These are phyloP conservation scores for Fragum fragum DNA, from an alignment of 2,888 invertebrate species.

Conservation along the genomic window DNA sequence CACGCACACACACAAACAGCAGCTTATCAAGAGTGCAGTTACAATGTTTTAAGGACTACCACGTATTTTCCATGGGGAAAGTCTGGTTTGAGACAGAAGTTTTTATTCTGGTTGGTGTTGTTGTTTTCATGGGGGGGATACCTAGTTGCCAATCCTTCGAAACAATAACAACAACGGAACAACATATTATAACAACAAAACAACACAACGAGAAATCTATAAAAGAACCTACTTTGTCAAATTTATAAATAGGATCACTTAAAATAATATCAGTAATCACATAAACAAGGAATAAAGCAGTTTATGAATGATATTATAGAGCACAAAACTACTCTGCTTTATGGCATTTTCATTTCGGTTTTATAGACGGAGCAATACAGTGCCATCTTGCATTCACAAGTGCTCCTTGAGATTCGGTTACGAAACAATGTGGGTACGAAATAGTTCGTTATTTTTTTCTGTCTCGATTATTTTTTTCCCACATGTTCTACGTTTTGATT, in stretches of 20 bases:
- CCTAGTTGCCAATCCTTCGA: too few species aligned
- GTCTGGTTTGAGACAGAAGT: too few species aligned
- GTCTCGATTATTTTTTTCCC: too few species aligned
- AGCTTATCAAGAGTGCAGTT: too few species aligned
- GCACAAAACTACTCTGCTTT: conserved; percentile 18
- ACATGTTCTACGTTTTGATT: too few species aligned
- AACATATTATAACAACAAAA: too few species aligned
- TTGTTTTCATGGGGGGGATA: too few species aligned
- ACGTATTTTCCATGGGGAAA: too few species aligned
- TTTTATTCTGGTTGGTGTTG: too few species aligned
- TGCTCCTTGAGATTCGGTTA: conserved; percentile 24
- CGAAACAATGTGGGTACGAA: conserved; percentile 17
- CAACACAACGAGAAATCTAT: background rate
- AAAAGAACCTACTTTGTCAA: conserved; percentile 19
- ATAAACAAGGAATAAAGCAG: conserved; percentile 10
- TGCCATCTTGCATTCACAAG: background rate
- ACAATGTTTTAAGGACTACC: too few species aligned
- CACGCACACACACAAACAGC: too few species aligned
- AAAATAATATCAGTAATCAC: conserved; percentile 13
- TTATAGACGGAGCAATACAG: conserved; percentile 21
- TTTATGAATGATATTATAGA: conserved; percentile 29
- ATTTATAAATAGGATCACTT: background rate
- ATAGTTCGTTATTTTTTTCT: background rate
- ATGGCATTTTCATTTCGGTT: conserved; percentile 44
- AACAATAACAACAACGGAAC: too few species aligned